These are phyloP conservation scores for Zeuzera pyrina DNA, from an alignment of 2,888 invertebrate species.

Conservation along the genomic window DNA sequence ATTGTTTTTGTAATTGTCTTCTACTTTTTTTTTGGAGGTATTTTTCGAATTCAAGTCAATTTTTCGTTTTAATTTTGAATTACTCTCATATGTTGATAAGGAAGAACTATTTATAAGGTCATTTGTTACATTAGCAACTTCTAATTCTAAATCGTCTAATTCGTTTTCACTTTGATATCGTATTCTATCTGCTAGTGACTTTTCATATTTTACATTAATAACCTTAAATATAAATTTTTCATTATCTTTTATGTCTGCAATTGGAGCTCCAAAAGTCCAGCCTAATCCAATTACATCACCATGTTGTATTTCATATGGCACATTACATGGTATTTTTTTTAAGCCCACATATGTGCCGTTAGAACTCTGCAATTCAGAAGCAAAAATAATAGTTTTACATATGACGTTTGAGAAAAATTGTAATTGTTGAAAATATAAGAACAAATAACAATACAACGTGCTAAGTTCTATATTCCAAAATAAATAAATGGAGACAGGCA, in stretches of 20 bases:
- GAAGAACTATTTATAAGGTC: constrained; percentile 10
- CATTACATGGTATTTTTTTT: constrained; percentile 38
- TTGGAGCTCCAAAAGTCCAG: constrained; percentile 36
- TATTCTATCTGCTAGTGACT: constrained; percentile 29
- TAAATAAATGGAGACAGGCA: no score
- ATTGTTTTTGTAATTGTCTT: constrained; percentile 18
- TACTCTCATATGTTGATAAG: constrained; percentile 7
- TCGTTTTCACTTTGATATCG: constrained; percentile 40
- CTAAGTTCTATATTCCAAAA: no score
- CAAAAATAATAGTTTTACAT: constrained; percentile 5
- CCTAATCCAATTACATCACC: constrained; percentile 72
- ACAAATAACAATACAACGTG: no score
- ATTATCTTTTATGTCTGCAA: constrained; percentile 34
- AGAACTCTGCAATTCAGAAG: constrained; percentile 60
- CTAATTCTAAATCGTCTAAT: constrained; percentile 30
- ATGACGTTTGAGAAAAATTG: no score
- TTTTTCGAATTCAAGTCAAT: constrained; percentile 15
- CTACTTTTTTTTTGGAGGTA: constrained; percentile 17
- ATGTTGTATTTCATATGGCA: constrained; percentile 39
- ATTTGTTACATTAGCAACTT: constrained; percentile 22
- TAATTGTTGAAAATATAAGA: no score
- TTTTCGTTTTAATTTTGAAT: constrained; percentile 41
- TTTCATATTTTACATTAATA: constrained; percentile 25
- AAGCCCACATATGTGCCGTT: constrained; percentile 74
- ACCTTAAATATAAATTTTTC: constrained; percentile 56